Evolutionary conservation across 2,888 invertebrate genomes (phyloP), one percentile per base, ranked within the genome.

Genomic region (Brachylomia viminalis): DNA sequence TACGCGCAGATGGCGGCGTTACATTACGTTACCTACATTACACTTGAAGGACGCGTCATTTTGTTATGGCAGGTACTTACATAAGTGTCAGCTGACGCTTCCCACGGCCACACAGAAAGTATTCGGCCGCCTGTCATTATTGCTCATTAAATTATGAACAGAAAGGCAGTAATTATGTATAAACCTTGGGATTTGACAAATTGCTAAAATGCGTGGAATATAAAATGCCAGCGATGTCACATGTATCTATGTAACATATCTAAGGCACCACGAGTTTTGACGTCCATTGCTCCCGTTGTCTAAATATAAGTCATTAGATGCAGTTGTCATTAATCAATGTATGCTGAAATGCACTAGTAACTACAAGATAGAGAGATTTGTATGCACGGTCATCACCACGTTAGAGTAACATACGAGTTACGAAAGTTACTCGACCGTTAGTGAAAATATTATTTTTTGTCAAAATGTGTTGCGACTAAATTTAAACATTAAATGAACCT

Each of bases 181-280:
- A 72, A 15, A 49, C 38, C 56, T 45, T 80, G 10, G 4, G 15
- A 13, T 33, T 62, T 74, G 33, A 52, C 33, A 64, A 72, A 56
- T 80, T 80, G 20, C 30, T 33, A 23, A 42, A 72, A 8, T 27
- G 23, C 38, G 42, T 23, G 23, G 7, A 42, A 54, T 49, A n/a
- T 54, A 7, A 27, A 42, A 42, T 54, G 56, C 42, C 47, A 23
- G 23, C 23, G 1, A 23, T 56, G 42, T 33, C 7, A 61, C 42
- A 45, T 7, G 15, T 15, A 20, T 0, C 2, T 6, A 33, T 47
- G 23, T 30, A 2, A 17, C 15, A 2, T 8, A 65, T 30, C 5
- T 27, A 23, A 47, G 30, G 11, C 13, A 27, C 17, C 20, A 27
- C 17, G n/a, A n/a, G 47, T 17, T 30, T 38, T 49, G 73, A 80